Conservation (phyloP, 2,888 invertebrate species). For the Notocelia uddmanniana region DNA sequence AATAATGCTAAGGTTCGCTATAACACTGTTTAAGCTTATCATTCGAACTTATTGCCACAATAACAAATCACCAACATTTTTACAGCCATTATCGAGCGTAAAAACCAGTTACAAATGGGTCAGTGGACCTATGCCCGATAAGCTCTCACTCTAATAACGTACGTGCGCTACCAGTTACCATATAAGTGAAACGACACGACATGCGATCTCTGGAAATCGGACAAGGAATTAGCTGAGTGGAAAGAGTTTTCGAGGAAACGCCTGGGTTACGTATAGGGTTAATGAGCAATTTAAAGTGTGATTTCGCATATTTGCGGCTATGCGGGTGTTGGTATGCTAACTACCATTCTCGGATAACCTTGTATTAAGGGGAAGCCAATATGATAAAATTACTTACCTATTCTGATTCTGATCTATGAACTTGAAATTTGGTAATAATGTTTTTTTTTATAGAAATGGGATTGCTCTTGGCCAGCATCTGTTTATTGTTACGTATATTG, state of each 20-base stretch:
- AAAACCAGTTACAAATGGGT: slow-evolving; percentile 43
- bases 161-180: slow-evolving; percentile 58
- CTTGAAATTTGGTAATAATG: no score
- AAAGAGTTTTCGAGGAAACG: slow-evolving; percentile 45
- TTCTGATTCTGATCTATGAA: no score
- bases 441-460: no score
- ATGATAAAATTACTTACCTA: neutral
- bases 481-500: no score
- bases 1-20: neutral
- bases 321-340: slow-evolving; percentile 1
- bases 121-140: slow-evolving; percentile 44
- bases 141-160: slow-evolving; percentile 47
- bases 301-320: neutral
- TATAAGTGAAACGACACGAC: slow-evolving; percentile 60
- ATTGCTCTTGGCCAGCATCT: no score
- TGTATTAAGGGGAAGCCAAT: neutral
- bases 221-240: slow-evolving; percentile 51
- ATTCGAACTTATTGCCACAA: neutral
- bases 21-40: no score
- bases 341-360: neutral
- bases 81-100: slow-evolving; percentile 28
- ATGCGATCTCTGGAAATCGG: slow-evolving; percentile 57
- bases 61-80: slow-evolving; percentile 27
- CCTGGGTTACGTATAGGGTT: slow-evolving; percentile 1
- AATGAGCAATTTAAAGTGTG: neutral